Percentiles rank a stretch among this genome's conserved stretches.
Conservation (phyloP, 1,140 invertebrate species). For the Drosophila suzukii region DNA sequence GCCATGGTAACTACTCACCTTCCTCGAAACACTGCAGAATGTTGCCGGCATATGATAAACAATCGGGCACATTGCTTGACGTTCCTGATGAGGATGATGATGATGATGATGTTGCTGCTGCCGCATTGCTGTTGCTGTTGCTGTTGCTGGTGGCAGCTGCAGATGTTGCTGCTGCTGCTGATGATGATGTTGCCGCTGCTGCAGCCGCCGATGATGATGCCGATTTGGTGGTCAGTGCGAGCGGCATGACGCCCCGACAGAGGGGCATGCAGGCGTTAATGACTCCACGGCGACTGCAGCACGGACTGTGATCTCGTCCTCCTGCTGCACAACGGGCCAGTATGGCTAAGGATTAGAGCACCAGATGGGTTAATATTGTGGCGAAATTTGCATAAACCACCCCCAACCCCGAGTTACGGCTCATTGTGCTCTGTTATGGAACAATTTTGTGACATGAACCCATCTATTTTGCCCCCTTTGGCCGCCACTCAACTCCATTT, state of each 20-base stretch:
- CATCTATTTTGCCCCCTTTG: conserved; percentile 44
- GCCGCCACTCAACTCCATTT: conserved; percentile 4
- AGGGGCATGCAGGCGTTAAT: conserved; percentile 89
- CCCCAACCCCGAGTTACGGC: conserved; percentile 37
- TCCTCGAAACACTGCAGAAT: conserved; percentile 94
- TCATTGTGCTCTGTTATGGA: conserved; percentile 51
- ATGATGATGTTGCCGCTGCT: conserved; percentile 34
- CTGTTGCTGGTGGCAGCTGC: conserved; percentile 34
- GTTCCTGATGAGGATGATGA: conserved; percentile 28
- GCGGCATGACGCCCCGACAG: conserved; percentile 89
- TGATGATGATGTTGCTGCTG: conserved; percentile 31
- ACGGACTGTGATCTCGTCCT: conserved; percentile 90
- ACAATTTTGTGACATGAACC: conserved; percentile 41
- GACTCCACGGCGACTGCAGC: conserved; percentile 90
- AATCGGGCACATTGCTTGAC: conserved; percentile 84
- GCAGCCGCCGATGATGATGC: conserved; percentile 42
- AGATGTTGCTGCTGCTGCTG: conserved; percentile 37
- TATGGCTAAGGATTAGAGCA: conserved; percentile 54
- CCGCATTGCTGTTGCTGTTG: conserved; percentile 7
- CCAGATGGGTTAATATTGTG: conserved; percentile 49
- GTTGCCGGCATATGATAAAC: conserved; percentile 92
- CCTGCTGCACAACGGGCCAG: conserved; percentile 87
- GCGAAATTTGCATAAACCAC: conserved; percentile 85
- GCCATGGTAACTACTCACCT: conserved; percentile 85
- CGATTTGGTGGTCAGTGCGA: conserved; percentile 66